Evolutionary conservation across 2,113 vertebrate genomes (phyloP).

Genomic region (Mustela nigripes): DNA sequence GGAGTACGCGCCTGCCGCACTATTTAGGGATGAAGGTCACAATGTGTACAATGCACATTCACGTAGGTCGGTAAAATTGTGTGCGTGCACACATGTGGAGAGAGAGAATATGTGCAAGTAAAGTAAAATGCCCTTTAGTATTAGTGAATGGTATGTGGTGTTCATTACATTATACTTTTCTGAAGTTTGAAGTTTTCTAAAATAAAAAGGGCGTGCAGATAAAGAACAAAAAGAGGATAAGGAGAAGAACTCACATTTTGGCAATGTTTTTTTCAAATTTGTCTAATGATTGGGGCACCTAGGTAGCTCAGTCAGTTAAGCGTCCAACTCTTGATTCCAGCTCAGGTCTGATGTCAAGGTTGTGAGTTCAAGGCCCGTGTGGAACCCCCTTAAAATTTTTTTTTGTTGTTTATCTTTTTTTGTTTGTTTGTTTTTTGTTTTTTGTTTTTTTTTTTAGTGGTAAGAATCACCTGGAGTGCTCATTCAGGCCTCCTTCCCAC

Average conservation of each 20-base stretch:
- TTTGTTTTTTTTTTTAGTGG: neutral
- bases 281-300: neutral
- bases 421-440: neutral
- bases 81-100: fast-evolving
- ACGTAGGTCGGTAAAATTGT: neutral
- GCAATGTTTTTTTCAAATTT: neutral
- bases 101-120: neutral
- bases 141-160: neutral
- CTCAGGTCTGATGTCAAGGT: neutral
- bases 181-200: neutral
- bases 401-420: too few species aligned
- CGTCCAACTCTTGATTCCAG: neutral
- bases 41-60: neutral
- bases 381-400: neutral
- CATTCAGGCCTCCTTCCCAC: too few species aligned
- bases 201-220: neutral
- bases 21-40: too few species aligned
- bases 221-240: neutral
- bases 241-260: neutral
- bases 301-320: neutral
- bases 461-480: neutral
- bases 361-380: neutral
- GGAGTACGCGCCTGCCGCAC: neutral
- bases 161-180: neutral
- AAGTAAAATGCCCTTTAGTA: neutral